Conservation (phyloP, 2,797 vertebrate species). For the Ciconia nigra region DNA sequence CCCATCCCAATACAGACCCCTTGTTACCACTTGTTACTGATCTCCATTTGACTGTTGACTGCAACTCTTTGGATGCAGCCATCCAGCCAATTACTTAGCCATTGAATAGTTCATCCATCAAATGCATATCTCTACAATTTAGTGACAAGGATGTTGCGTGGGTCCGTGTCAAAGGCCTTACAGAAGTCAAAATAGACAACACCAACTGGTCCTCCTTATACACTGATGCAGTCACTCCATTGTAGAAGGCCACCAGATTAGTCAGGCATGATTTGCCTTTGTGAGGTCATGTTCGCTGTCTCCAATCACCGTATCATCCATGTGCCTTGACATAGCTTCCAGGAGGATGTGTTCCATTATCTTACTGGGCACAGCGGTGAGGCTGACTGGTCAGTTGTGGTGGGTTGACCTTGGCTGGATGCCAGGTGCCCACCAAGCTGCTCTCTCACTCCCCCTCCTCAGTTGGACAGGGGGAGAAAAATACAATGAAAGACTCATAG, state of each 20-base stretch:
- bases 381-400: neutral
- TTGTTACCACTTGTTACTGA: too few relatives aligned
- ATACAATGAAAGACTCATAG: neutral
- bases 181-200: neutral
- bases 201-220: neutral
- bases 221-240: neutral
- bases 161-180: neutral
- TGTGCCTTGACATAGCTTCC: neutral
- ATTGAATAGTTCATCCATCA: neutral
- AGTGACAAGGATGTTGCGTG: neutral
- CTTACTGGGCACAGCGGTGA: neutral
- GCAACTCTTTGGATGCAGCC: too few relatives aligned
- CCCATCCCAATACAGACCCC: too few relatives aligned
- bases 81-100: neutral
- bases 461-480: neutral
- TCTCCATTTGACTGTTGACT: too few relatives aligned
- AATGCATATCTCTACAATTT: neutral
- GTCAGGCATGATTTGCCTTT: neutral
- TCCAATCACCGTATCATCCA: neutral
- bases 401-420: neutral
- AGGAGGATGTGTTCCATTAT: neutral
- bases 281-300: neutral
- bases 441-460: neutral
- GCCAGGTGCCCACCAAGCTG: neutral
- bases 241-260: neutral